Evolutionary conservation across 2,888 invertebrate species (phyloP).

Genomic region (Morpho helenor): DNA sequence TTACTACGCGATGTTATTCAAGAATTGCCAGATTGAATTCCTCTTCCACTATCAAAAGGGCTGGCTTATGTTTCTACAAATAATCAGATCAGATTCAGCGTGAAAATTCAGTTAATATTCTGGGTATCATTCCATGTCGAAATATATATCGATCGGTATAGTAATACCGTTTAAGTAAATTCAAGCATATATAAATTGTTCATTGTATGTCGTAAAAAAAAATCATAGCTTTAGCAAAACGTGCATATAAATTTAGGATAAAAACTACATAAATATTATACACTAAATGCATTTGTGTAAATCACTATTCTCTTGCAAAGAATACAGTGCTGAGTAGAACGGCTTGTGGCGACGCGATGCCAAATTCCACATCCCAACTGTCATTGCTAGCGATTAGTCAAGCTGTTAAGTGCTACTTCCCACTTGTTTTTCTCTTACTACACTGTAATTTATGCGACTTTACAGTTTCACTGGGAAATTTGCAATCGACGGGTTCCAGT

Average conservation of each 20-base stretch:
- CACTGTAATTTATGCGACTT: slow-evolving; percentile 78
- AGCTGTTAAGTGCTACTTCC: slow-evolving; percentile 74
- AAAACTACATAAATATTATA: slow-evolving; percentile 1
- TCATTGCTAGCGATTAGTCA: slow-evolving; percentile 75
- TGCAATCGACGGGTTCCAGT: slow-evolving; percentile 69
- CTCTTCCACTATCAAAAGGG: too few relatives aligned
- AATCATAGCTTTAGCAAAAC: background rate
- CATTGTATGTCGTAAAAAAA: too few relatives aligned
- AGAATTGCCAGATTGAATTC: too few relatives aligned
- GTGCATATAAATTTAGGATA: background rate
- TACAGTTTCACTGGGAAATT: slow-evolving; percentile 70
- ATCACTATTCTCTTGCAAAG: slow-evolving; percentile 21
- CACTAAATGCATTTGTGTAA: slow-evolving; percentile 29
- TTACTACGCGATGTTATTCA: too few relatives aligned
- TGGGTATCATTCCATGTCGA: too few relatives aligned
- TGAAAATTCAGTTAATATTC: too few relatives aligned
- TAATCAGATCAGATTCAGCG: too few relatives aligned
- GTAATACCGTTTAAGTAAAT: too few relatives aligned
- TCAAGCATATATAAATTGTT: background rate
- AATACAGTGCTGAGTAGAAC: slow-evolving; percentile 26
- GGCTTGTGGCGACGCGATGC: slow-evolving; percentile 45
- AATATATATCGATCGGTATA: too few relatives aligned
- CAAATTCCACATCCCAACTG: slow-evolving; percentile 43
- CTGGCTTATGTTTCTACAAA: too few relatives aligned
- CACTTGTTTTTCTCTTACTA: slow-evolving; percentile 73